Evolutionary conservation across 2,888 invertebrate genomes (phyloP), one percentile per base, ranked within the genome.

Genomic region (Cantharis flavilabris): DNA sequence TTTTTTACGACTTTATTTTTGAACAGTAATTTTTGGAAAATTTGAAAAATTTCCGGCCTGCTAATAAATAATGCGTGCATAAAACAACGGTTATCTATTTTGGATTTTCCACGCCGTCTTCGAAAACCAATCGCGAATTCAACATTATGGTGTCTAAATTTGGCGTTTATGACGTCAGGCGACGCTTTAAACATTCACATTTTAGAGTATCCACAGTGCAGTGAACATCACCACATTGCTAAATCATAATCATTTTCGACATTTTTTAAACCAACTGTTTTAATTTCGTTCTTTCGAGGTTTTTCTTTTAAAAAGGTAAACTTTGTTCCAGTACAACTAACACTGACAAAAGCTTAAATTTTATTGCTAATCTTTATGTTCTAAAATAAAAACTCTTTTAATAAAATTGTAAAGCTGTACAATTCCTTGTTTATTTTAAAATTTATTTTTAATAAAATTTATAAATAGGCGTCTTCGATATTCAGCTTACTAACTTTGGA

Each of bases 141-240:
- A 28, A 69, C 28, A 28, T 26, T 67, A 76, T 49, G 74, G 76
- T 70, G 77, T 80, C 81, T 81, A 81, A 80, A 79, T 81, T 81
- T 79, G 76, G 78, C 71, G 73, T 69, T 33, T 13, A 75, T 80
- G 80, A 80, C 80, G 80, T 81, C 81, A 81, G 71, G 62, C 70
- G 80, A 80, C 81, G 81, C 80, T 69, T 78, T 75, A 78, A 73
- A 75, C 75, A 72, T 69, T 75, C 73, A 73, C 73, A 72, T 71
- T 64, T 69, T 76, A 71, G 69, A 70, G 70, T 76, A 74, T 73
- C 76, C 71, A 75, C 80, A 83, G 83, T 83, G 82, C 81, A 81
- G 81, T 80, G 83, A 80, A 81, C 79, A 83, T 80, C 80, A 80
- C 76, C 81, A 75, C 73, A 79, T 74, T 49, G 76, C 72, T 71